phyloP scores from a whole-genome alignment of 2,888 invertebrate genomes.

The Eristalis arbustorum region DNA sequence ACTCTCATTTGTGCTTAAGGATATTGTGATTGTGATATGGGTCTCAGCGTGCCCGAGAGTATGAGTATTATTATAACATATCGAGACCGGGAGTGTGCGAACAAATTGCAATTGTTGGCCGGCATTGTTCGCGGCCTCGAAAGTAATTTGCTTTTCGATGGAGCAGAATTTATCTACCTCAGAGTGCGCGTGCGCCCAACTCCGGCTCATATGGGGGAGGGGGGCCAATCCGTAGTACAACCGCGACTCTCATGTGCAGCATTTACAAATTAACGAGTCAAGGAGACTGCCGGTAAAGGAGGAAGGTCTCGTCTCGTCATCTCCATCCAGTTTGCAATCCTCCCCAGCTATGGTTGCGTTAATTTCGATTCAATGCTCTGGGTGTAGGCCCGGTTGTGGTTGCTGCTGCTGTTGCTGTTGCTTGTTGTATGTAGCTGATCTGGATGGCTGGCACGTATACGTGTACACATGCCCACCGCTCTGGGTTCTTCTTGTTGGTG shows the following conservation, averaged over 20 bases:
- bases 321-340: slow-evolving; percentile 39
- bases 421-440: slow-evolving; percentile 32
- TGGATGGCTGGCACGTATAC: slow-evolving; percentile 68
- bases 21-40: slow-evolving; percentile 67
- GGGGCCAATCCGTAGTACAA: slow-evolving; percentile 19
- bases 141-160: slow-evolving; percentile 72
- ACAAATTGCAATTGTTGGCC: slow-evolving; percentile 81
- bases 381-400: slow-evolving; percentile 61
- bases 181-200: slow-evolving; percentile 50
- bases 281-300: slow-evolving; percentile 19
- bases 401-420: slow-evolving; percentile 6
- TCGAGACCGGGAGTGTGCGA: slow-evolving; percentile 76
- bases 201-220: slow-evolving; percentile 36
- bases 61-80: slow-evolving; percentile 59
- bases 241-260: slow-evolving; percentile 60
- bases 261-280: slow-evolving; percentile 70
- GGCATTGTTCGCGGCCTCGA: slow-evolving; percentile 76
- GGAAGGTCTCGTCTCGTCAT: slow-evolving; percentile 22
- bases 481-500: slow-evolving; percentile 69
- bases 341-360: slow-evolving; percentile 44
- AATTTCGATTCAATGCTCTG: slow-evolving; percentile 60
- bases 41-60: not conserved
- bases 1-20: slow-evolving; percentile 63
- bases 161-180: slow-evolving; percentile 55
- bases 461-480: slow-evolving; percentile 10